Conservation (phyloP, 1,140 invertebrate genomes). For the Heliconius nattereri region DNA sequence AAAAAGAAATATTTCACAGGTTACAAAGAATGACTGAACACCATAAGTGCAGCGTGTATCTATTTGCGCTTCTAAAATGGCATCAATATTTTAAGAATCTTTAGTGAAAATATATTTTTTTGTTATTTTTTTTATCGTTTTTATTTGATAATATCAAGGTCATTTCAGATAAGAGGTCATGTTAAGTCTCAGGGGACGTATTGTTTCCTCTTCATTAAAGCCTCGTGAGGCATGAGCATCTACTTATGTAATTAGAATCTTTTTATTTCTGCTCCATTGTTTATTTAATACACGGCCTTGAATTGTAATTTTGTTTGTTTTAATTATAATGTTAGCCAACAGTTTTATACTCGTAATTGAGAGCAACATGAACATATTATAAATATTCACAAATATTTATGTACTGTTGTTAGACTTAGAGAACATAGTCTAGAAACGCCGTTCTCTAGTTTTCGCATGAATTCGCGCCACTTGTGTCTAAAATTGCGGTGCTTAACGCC, state of each 20-base stretch:
- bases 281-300: not conserved
- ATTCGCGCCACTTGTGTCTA: too few relatives aligned
- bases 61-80: too few relatives aligned
- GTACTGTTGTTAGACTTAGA: too few relatives aligned
- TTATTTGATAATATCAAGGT: not conserved
- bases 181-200: not conserved
- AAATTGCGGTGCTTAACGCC: too few relatives aligned
- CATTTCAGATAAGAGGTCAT: not conserved
- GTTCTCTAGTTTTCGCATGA: too few relatives aligned
- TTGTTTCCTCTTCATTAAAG: not conserved
- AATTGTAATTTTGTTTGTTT: conserved; percentile 8
- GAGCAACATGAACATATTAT: not conserved
- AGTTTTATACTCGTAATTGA: not conserved
- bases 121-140: not conserved
- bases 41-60: too few relatives aligned
- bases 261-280: not conserved
- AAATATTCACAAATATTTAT: too few relatives aligned
- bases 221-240: not conserved
- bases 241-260: not conserved
- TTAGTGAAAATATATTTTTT: too few relatives aligned
- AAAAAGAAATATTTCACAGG: too few relatives aligned
- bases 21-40: too few relatives aligned
- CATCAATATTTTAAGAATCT: too few relatives aligned
- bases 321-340: not conserved
- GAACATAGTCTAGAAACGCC: too few relatives aligned